phyloP scores from a whole-genome alignment of 2,113 vertebrate genomes.

The Phaethon lepturus region DNA sequence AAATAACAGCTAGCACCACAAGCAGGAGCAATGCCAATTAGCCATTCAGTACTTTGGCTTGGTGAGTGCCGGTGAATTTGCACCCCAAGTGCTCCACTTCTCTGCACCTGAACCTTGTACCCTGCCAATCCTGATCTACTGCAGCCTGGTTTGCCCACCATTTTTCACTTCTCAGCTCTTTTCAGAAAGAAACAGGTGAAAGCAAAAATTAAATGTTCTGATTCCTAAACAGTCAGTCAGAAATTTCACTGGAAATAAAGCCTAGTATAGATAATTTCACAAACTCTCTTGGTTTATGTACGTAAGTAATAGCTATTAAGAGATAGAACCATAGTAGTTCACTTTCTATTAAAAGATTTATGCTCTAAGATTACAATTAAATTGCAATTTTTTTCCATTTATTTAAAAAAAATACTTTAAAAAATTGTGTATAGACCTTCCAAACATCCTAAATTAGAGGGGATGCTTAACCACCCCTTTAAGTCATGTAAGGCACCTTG shows the following conservation, averaged over 20 bases:
- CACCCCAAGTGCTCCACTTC: neutral
- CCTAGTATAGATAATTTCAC: neutral
- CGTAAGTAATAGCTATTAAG: neutral
- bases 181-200: neutral
- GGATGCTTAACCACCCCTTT: neutral
- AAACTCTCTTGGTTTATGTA: neutral
- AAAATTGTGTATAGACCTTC: neutral
- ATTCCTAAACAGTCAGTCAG: neutral
- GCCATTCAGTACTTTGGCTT: neutral
- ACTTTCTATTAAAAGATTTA: neutral
- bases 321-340: accelerated
- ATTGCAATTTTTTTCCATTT: neutral
- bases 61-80: neutral
- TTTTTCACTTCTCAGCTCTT: neutral
- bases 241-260: neutral
- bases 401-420: neutral
- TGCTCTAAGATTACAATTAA: neutral
- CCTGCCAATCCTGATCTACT: neutral
- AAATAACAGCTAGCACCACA: neutral
- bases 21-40: neutral
- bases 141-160: accelerated
- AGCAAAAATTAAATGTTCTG: neutral
- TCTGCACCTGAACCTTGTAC: no score
- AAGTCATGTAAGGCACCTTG: neutral
- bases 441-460: neutral